Conservation (phyloP, 2,797 vertebrate genomes). For the Sebastes vulpes region DNA sequence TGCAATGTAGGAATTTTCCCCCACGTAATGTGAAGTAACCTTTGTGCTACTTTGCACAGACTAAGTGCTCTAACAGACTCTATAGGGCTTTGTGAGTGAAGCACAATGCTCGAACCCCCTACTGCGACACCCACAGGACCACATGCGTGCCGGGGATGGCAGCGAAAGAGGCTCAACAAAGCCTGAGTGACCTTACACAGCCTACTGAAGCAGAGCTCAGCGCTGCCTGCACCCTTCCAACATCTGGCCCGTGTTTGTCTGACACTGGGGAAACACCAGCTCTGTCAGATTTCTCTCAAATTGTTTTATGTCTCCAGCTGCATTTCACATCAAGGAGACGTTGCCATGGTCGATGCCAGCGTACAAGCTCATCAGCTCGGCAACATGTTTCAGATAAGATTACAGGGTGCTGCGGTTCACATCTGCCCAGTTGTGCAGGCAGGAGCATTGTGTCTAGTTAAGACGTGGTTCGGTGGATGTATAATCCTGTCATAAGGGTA, state of each 20-base stretch:
- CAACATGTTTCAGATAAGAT: slow-evolving; percentile 72
- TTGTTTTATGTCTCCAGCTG: slow-evolving; percentile 56
- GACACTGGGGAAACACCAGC: slow-evolving; percentile 23
- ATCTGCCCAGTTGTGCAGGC: slow-evolving; percentile 45
- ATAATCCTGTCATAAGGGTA: slow-evolving; percentile 68
- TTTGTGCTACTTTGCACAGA: slow-evolving; percentile 28
- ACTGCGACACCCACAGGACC: not conserved
- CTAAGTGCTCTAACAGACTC: not conserved
- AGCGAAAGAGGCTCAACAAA: slow-evolving; percentile 22
- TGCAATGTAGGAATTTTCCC: slow-evolving; percentile 18
- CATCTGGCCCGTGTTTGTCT: slow-evolving; percentile 34
- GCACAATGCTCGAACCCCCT: not conserved
- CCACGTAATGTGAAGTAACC: slow-evolving; percentile 10
- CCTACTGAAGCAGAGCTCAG: not conserved
- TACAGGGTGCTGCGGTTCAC: slow-evolving; percentile 48
- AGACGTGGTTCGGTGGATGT: slow-evolving; percentile 35
- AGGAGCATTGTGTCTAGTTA: slow-evolving; percentile 65
- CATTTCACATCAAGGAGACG: slow-evolving; percentile 54
- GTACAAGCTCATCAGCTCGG: slow-evolving; percentile 60
- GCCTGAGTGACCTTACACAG: not conserved
- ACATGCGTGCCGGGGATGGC: not conserved
- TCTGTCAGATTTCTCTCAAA: slow-evolving; percentile 25
- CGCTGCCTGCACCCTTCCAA: not conserved
- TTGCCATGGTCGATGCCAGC: slow-evolving; percentile 48
- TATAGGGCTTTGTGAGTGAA: not conserved